phyloP scores from a whole-genome alignment of 2,888 invertebrate species.

The Amphipoea lucens region DNA sequence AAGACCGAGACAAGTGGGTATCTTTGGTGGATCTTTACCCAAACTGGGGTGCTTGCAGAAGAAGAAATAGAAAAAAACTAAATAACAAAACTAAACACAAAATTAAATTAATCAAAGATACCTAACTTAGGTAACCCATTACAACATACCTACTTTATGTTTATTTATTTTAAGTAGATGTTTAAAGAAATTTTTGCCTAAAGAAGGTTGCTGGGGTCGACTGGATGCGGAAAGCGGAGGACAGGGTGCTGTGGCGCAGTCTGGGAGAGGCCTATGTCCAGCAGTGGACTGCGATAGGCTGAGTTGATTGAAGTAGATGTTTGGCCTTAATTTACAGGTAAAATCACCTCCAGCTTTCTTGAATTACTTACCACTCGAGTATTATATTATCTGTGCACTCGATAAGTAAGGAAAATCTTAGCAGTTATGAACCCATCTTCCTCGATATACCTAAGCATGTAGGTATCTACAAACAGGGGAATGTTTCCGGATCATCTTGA shows the following conservation, averaged over 20 bases:
- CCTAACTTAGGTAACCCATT: not conserved
- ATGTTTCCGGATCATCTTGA: not conserved
- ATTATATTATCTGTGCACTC: not conserved
- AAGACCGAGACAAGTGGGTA: not conserved
- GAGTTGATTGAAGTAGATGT: not conserved
- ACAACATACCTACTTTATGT: not conserved
- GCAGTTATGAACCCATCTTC: not conserved
- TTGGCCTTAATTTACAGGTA: not conserved
- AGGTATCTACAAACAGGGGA: not conserved
- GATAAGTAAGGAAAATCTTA: not conserved
- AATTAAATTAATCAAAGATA: not conserved
- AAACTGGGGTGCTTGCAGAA: not conserved
- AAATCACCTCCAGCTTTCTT: not conserved
- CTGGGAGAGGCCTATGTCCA: too few species aligned
- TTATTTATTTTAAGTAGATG: not conserved
- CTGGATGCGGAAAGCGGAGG: too few species aligned
- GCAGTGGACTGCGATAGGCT: too few species aligned
- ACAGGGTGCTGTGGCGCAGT: too few species aligned
- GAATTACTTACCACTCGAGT: not conserved
- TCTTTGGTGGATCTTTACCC: not conserved
- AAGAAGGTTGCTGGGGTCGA: too few species aligned
- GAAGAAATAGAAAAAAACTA: not conserved
- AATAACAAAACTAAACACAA: not conserved
- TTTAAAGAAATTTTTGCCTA: too few species aligned
- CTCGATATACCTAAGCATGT: not conserved